Base-by-base conservation (phyloP, 2,888 invertebrate species). In the Tupiocoris notatus region DNA sequence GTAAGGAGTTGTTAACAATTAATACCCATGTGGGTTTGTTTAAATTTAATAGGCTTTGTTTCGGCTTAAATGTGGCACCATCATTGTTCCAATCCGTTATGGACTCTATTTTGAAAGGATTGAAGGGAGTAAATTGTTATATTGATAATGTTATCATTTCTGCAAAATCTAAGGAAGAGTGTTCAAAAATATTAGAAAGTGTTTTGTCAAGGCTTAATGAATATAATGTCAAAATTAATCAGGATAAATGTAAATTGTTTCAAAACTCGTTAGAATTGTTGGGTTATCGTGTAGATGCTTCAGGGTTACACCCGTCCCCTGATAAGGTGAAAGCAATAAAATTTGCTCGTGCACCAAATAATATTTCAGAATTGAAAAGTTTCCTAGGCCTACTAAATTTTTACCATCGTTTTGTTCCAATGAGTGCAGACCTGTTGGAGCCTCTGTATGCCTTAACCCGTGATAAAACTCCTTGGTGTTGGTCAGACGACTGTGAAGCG, bases 221-320 rank as follows among this genome's bases (percentile, higher is more conserved):
- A 17, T 67, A 67, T 17, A 67, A 54, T n/a, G 54, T 67, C 9
- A 67, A 67, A 39, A 39, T 67, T 1, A 67, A 67, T 67, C 21
- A 18, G 20, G 56, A 54, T 20, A 67, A 54, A 17, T 25, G 65
- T 23, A 23, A 39, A n/a, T 9, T 65, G 12, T 39, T 65, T 23
- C 21, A 25, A 17, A 23, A 20, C 1, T 12, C 25, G 1, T 16
- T 65, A 16, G 67, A 67, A 7, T 67, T 67, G 6, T 54, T 67
- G 6, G 67, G 54, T 1, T 67, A 39, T 54, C 18, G 54, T 1
- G 21, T 39, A 39, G 54, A 54, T 67, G 54, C 12, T 17, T 16
- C 23, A n/a, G 67, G 67, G 6, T 17, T 67, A 1, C 67, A 67
- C 18, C 67, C 67, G 18, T 54, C 54, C 6, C 67, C 25, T 18